These are phyloP conservation scores for Acrocephalus scirpaceus DNA, from an alignment of 2,797 vertebrate genomes.

Conservation along the genomic window DNA sequence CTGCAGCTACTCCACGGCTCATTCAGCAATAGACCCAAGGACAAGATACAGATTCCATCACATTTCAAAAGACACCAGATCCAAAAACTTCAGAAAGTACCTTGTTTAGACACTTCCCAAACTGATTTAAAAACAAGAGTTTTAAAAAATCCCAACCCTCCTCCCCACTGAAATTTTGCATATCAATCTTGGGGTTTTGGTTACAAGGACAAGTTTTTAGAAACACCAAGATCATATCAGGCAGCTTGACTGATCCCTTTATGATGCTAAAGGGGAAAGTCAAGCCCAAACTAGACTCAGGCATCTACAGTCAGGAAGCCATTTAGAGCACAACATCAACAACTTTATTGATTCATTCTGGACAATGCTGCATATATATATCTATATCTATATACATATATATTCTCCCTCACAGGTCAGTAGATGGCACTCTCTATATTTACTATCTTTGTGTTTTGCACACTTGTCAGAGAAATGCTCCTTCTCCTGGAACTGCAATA, in stretches of 20 bases:
- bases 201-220: not conserved
- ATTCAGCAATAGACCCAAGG: not conserved
- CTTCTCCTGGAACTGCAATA: not conserved
- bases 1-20: not conserved
- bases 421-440: constrained; percentile 73
- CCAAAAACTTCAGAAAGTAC: not conserved
- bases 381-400: not conserved
- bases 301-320: not conserved
- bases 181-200: not conserved
- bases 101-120: not conserved
- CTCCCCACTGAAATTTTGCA: not conserved
- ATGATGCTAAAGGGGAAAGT: not conserved
- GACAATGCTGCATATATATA: not conserved
- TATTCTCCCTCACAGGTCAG: constrained; percentile 27
- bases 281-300: not conserved
- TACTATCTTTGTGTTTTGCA: constrained; percentile 25
- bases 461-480: not conserved
- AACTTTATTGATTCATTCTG: not conserved
- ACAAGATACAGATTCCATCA: not conserved
- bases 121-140: not conserved
- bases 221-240: not conserved
- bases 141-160: fast-evolving
- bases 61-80: not conserved
- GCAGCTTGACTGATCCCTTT: not conserved
- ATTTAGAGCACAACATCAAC: not conserved